phyloP scores from a whole-genome alignment of 2,797 vertebrate genomes.

The Numenius phaeopus region DNA sequence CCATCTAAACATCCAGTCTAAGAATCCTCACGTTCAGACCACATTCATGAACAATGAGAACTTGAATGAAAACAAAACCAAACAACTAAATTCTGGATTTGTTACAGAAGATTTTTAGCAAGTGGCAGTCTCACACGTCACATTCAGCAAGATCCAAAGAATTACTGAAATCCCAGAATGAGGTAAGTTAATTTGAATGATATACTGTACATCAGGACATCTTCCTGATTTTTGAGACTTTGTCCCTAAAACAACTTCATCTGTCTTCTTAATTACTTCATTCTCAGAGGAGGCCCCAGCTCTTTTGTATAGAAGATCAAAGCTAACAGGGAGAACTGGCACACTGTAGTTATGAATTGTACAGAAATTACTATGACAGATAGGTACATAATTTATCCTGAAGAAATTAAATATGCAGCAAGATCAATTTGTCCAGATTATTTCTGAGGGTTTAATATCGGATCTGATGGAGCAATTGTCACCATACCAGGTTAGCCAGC shows the following conservation, averaged over 20 bases:
- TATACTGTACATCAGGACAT: background rate
- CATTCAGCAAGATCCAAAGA: background rate
- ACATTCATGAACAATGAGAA: background rate
- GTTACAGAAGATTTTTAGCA: background rate
- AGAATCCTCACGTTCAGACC: background rate
- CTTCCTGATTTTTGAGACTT: background rate
- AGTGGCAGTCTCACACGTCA: background rate
- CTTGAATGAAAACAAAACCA: background rate
- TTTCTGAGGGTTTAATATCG: background rate
- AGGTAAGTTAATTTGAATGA: background rate
- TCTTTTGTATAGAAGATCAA: background rate
- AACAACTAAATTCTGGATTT: background rate
- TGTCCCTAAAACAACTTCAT: background rate
- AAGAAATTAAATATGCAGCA: background rate
- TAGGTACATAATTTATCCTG: background rate
- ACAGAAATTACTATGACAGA: background rate
- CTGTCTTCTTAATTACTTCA: background rate
- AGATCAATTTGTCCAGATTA: background rate
- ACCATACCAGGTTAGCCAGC: background rate
- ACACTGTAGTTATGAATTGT: background rate
- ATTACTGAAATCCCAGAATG: background rate
- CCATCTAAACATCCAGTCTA: background rate
- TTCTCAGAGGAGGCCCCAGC: background rate
- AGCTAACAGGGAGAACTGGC: background rate
- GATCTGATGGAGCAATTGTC: background rate